Evolutionary conservation across 2,888 invertebrate genomes (phyloP), one percentile per base, ranked within the genome.

Genomic region (Philonicus albiceps): DNA sequence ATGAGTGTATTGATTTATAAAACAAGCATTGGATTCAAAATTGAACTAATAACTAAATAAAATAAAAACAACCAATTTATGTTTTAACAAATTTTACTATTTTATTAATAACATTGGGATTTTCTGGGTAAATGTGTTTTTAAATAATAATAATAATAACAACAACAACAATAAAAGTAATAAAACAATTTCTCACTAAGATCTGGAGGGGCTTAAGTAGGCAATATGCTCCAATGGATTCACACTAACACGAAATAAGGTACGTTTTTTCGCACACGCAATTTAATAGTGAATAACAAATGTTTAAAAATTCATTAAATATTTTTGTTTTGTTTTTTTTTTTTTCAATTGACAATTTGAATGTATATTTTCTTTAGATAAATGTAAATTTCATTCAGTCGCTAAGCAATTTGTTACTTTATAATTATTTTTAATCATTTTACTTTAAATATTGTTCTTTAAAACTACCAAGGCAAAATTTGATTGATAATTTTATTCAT

Each of bases 391-490:
- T 80, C 55, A 78, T 86, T 86, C 80, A 86, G 78, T 86, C 86
- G 78, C 80, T 86, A 80, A 80, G 80, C 86, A 75, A 49, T 78
- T 72, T 78, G 76, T 55, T 80, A 64, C 31, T 55, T 86, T 86
- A 78, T 49, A 49, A 64, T 55, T 64, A 64, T 22, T 27, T 78
- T 64, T 53, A 76, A 53, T 53, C 27, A 64, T 55, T 64, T n/a
- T 64, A 64, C 27, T 64, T 85, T 85, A 84, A 85, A 75, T 86
- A 76, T 75, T 53, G 53, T 76, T 55, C 37, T 85, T 86, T 40
- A 86, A 86, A 90, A 88, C 90, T 90, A 90, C 89, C 90, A 90
- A 90, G 90, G 90, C 90, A 90, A 89, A 90, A 89, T 90, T 90
- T 90, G 90, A 90, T 89, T 89, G 89, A 89, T 89, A 90, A 90